These are phyloP conservation scores for Lateolabrax maculatus DNA, from an alignment of 2,797 vertebrate species.

Conservation along the genomic window DNA sequence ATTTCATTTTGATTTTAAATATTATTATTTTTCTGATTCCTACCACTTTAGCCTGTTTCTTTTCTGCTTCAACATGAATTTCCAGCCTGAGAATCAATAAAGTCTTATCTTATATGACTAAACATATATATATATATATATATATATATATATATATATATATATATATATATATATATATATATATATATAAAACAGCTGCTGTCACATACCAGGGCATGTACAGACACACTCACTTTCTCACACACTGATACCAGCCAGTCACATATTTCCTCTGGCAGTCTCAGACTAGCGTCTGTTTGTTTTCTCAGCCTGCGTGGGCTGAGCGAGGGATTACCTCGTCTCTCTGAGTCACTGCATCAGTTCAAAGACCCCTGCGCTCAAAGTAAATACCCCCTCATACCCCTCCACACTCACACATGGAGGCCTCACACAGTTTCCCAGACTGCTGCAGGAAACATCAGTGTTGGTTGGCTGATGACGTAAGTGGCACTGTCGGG, in stretches of 20 bases:
- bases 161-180: too few relatives aligned
- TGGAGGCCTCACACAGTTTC: conserved; percentile 15
- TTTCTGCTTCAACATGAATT: background rate
- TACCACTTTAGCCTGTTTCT: background rate
- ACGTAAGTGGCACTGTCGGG: background rate
- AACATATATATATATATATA: too few relatives aligned
- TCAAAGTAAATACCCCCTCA: background rate
- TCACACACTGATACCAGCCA: conserved; percentile 24
- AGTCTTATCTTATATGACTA: background rate
- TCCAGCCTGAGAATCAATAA: background rate
- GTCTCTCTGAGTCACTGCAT: conserved; percentile 41
- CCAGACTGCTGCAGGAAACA: background rate
- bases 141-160: too few relatives aligned
- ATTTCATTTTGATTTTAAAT: background rate
- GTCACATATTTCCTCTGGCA: background rate
- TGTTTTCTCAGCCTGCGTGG: conserved; percentile 9
- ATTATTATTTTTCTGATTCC: background rate
- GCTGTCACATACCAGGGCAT: background rate
- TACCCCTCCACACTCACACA: background rate
- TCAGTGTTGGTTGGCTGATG: background rate
- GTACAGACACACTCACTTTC: conserved; percentile 19
- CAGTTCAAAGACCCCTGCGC: conserved; percentile 10
- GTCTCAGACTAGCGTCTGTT: background rate
- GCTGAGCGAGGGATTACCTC: conserved; percentile 48
- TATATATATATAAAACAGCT: background rate